These are phyloP conservation scores for Choristoneura fumiferana DNA, from an alignment of 1,140 invertebrate genomes.

Conservation along the genomic window DNA sequence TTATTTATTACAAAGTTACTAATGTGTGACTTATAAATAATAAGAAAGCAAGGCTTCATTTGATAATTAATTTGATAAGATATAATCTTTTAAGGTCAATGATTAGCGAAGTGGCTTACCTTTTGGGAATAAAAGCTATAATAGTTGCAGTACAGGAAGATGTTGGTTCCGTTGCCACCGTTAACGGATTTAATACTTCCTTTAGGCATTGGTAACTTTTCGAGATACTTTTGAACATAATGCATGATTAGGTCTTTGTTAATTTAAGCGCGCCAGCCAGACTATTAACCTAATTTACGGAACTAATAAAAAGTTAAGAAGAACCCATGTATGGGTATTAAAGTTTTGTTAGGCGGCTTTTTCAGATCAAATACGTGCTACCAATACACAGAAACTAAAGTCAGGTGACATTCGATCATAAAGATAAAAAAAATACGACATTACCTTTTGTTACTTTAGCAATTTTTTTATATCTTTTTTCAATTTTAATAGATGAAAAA, in stretches of 20 bases:
- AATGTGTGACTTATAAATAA: conserved; percentile 16
- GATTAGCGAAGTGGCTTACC: conserved; percentile 68
- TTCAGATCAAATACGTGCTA: conserved; percentile 41
- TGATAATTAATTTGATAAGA: conserved; percentile 14
- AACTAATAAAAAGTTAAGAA: conserved; percentile 25
- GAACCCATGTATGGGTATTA: conserved; percentile 14
- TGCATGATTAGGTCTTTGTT: conserved; percentile 46
- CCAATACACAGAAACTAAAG: conserved; percentile 57
- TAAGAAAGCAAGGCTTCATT: conserved; percentile 3
- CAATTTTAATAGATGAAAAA: no score
- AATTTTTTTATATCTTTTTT: background rate
- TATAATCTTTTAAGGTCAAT: background rate
- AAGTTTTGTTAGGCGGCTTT: conserved; percentile 33
- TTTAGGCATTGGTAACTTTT: conserved; percentile 59
- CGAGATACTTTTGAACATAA: conserved; percentile 69
- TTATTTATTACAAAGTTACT: conserved; percentile 7
- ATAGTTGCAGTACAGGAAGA: conserved; percentile 84
- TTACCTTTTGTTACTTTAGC: background rate
- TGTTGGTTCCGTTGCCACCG: conserved; percentile 62
- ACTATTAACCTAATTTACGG: background rate
- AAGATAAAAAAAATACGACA: background rate
- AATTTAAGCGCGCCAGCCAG: conserved; percentile 1
- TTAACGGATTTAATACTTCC: conserved; percentile 43
- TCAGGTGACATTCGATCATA: conserved; percentile 57
- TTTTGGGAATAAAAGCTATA: conserved; percentile 89